Percentiles rank a stretch among this genome's conserved stretches.
phyloP scores from a whole-genome alignment of 2,113 vertebrate species.

The Ceyx margarethae region DNA sequence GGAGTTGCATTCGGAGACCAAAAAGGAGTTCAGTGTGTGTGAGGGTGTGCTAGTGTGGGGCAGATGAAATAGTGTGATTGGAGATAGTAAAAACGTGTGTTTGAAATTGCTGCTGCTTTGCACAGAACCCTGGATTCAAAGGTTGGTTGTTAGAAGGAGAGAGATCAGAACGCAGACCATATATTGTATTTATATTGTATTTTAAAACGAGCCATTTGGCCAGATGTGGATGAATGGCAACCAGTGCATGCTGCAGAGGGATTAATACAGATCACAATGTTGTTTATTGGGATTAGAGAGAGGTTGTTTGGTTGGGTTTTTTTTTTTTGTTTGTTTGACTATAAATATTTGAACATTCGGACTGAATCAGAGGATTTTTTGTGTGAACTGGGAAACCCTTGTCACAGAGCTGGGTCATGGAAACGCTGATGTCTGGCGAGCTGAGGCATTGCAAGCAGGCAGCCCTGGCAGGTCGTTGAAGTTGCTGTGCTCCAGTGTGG shows the following conservation, averaged over 20 bases:
- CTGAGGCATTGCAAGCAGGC: constrained; percentile 29
- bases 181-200: not conserved
- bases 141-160: not conserved
- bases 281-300: not conserved
- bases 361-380: constrained; percentile 9
- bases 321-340: not conserved
- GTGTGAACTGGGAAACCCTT: constrained; percentile 48
- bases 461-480: not conserved
- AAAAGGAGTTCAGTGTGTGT: not conserved
- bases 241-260: not conserved
- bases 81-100: not conserved
- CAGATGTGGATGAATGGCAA: not conserved
- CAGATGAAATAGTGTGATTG: not conserved
- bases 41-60: not conserved
- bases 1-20: constrained; percentile 11
- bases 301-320: not conserved
- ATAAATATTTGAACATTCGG: not conserved
- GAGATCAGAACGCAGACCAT: not conserved
- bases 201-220: not conserved
- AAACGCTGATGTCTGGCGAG: constrained; percentile 46
- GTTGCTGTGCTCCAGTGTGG: not conserved
- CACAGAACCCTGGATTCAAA: not conserved
- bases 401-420: constrained; percentile 35
- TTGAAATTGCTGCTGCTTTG: not conserved
- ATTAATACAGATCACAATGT: not conserved